These are phyloP conservation scores for Acanthococcus lagerstroemiae DNA, from an alignment of 2,888 invertebrate genomes.

Conservation along the genomic window DNA sequence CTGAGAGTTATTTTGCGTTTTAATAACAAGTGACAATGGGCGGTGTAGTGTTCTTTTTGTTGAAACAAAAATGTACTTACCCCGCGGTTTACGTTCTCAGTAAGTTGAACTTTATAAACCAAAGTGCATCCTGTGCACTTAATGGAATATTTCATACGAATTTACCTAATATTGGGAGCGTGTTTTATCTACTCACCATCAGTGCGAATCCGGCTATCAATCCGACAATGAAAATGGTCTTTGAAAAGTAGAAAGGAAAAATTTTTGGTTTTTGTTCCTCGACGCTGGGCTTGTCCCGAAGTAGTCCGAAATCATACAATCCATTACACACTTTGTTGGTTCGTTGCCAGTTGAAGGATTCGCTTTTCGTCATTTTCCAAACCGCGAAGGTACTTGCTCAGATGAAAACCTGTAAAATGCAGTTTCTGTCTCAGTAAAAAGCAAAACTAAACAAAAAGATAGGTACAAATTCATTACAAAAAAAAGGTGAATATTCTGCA, in stretches of 20 bases:
- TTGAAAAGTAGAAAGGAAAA: conserved; percentile 9
- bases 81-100: too few relatives aligned
- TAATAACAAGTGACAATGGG: too few relatives aligned
- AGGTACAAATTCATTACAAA: too few relatives aligned
- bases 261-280: not conserved
- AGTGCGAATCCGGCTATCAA: conserved; percentile 9
- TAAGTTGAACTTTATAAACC: too few relatives aligned
- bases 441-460: not conserved
- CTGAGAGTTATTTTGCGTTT: too few relatives aligned
- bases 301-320: conserved; percentile 15
- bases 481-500: too few relatives aligned
- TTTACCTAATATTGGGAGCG: too few relatives aligned
- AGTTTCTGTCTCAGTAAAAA: too few relatives aligned
- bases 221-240: conserved; percentile 13
- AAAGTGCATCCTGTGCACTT: too few relatives aligned
- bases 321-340: conserved; percentile 11
- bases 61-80: too few relatives aligned
- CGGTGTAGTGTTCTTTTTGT: too few relatives aligned
- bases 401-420: not conserved
- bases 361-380: conserved; percentile 11
- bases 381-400: not conserved
- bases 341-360: conserved; percentile 21
- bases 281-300: conserved; percentile 2
- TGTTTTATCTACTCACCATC: conserved; percentile 2
- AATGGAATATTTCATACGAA: too few relatives aligned